Base-by-base conservation (phyloP, 2,113 vertebrate genomes). In the Melanostigma gelatinosum region DNA sequence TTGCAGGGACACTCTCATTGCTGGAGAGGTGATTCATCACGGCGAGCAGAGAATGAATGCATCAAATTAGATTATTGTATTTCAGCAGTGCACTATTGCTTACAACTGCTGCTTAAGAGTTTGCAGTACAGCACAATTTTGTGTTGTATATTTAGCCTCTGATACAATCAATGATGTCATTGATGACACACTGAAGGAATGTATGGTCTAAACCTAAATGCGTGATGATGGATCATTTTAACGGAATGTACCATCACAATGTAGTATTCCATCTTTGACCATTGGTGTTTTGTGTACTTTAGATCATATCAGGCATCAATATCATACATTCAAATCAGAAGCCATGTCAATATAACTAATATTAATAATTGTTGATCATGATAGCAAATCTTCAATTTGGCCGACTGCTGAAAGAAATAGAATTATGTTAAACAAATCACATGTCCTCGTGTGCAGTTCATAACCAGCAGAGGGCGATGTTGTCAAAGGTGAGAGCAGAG, bases 381-480 rank as follows among this genome's bases (percentile, higher is more conserved):
- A 27, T 32, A 3, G 40, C 20, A 61, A 60, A 44, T 75, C 2
- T 1, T 6, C 2, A 0, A 13, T 52, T 38, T 2, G 22, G 1
- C 22, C 9, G 16, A 1, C 38, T 62, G 54, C 32, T 57, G 10
- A 46, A 60, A 36, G 5, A 61, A 44, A 57, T 7, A 11, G 8
- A 3, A 75, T 11, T 16, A 42, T 11, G 22, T 10, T 9, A 54
- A 27, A 3, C 12, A 44, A 24, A 24, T 11, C 18, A 20, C 36
- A 4, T 20, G 2, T 46, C 15, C 0, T 60, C 0, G 12, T 40
- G 3, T 82, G 9, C 62, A 54, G 16, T 27, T 60, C 2, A 36
- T 46, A 55, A 58, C 89, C 93, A 92, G 85, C 86, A 94, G 93
- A 88, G 80, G 88, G 87, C 75, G 15, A n/a, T 88, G 70, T 89